A percentile compares a stretch with the other conserved stretches of the same genome.
These are phyloP conservation scores for Papilio dardanus DNA, from an alignment of 1,140 invertebrate genomes.

Conservation along the genomic window DNA sequence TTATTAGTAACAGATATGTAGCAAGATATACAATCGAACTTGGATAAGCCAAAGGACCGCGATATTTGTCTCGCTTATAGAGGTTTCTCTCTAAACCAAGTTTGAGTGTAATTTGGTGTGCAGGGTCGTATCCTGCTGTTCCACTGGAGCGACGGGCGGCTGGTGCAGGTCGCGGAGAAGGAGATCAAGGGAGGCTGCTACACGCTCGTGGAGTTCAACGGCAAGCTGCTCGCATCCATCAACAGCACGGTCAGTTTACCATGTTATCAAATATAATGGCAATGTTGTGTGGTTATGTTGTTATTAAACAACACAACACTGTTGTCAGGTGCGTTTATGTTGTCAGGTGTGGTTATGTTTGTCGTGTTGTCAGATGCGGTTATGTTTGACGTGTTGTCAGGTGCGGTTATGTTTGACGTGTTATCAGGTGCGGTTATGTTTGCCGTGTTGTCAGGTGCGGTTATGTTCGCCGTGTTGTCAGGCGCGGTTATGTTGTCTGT, in stretches of 20 bases:
- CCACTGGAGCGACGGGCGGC: constrained; percentile 95
- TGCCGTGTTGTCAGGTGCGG: constrained; percentile 84
- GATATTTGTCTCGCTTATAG: no score
- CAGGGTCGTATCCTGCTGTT: constrained; percentile 86
- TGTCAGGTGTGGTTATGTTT: no score
- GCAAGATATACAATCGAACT: no score
- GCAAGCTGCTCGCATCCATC: constrained; percentile 96
- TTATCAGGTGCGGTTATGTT: constrained; percentile 90
- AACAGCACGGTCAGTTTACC: constrained; percentile 93
- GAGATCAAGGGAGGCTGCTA: constrained; percentile 98
- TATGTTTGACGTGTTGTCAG: constrained; percentile 85
- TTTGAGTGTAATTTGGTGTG: not conserved
- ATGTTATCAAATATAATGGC: constrained; percentile 12
- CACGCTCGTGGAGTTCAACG: constrained; percentile 95
- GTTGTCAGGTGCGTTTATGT: constrained; percentile 90
- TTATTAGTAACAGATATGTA: no score
- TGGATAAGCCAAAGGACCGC: no score
- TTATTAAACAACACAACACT: no score
- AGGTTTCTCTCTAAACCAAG: no score
- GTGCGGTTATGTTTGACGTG: constrained; percentile 88
- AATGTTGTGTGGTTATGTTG: not conserved
- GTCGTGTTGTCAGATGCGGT: constrained; percentile 84
- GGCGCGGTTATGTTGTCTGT: constrained; percentile 91
- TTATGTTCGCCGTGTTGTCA: constrained; percentile 84
- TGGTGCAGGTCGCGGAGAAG: constrained; percentile 95